Conservation (phyloP, 2,888 invertebrate species). For the Boloria selene region DNA sequence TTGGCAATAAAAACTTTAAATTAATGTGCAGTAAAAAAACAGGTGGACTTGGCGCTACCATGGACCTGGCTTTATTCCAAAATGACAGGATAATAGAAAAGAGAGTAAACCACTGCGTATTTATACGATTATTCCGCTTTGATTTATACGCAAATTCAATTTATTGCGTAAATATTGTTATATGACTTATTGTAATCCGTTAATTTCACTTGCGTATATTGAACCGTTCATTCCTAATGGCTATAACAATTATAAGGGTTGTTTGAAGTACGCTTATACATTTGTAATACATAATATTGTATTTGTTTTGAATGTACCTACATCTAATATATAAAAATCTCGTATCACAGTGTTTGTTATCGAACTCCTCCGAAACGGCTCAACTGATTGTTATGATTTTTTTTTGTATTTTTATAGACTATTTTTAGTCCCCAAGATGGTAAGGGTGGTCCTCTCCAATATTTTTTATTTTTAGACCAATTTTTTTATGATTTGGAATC, state of each 20-base stretch:
- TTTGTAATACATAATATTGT: too few relatives aligned
- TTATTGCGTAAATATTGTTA: conserved; percentile 13
- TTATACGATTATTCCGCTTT: conserved; percentile 12
- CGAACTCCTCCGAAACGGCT: too few relatives aligned
- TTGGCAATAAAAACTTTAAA: background rate
- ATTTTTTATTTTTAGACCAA: too few relatives aligned
- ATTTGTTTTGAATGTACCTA: too few relatives aligned
- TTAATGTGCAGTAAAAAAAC: conserved; percentile 4
- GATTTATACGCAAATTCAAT: conserved; percentile 20
- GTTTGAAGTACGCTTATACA: background rate
- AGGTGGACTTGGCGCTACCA: conserved; percentile 6
- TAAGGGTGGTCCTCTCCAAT: too few relatives aligned
- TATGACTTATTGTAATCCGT: conserved; percentile 8
- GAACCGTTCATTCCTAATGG: conserved; percentile 4
- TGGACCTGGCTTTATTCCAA: conserved; percentile 22
- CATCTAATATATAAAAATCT: too few relatives aligned
- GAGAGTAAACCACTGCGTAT: conserved; percentile 8
- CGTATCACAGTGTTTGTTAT: too few relatives aligned
- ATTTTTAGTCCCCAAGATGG: too few relatives aligned
- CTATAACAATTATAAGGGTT: background rate
- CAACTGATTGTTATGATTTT: too few relatives aligned
- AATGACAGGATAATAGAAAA: conserved; percentile 26
- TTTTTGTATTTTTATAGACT: too few relatives aligned
- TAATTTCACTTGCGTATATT: conserved; percentile 11
- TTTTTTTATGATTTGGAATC: too few relatives aligned